Evolutionary conservation across 2,797 vertebrate species (phyloP).

Genomic region (Podarcis siculus): DNA sequence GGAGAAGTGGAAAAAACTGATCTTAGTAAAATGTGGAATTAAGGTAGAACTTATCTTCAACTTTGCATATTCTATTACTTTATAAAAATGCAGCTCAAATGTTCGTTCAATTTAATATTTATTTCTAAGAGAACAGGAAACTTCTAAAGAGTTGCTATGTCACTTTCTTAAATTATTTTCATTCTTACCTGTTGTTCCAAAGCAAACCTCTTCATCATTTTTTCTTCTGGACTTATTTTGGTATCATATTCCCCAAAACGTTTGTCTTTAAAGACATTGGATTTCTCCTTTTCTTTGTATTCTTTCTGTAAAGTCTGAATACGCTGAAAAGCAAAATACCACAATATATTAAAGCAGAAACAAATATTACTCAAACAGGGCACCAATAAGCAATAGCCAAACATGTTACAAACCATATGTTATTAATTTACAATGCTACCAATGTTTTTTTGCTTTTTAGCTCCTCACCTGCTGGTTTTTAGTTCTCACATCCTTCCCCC

Average conservation of each 20-base stretch:
- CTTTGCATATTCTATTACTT: background rate
- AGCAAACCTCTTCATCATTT: conserved; percentile 91
- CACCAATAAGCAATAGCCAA: background rate
- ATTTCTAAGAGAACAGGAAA: background rate
- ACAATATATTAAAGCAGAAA: background rate
- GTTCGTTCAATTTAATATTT: background rate
- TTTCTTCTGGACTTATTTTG: conserved; percentile 90
- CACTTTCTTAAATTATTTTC: background rate
- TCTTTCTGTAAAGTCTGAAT: conserved; percentile 93
- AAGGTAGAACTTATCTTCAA: background rate
- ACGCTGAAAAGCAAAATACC: conserved; percentile 78
- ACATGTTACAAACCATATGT: background rate
- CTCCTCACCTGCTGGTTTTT: background rate
- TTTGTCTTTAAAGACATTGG: conserved; percentile 87
- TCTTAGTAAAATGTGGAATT: background rate
- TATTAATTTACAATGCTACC: background rate
- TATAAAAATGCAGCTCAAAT: background rate
- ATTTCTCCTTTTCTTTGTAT: conserved; percentile 88
- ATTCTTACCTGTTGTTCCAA: conserved; percentile 91
- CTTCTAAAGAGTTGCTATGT: background rate
- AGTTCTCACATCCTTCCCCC: background rate
- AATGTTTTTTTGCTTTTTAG: background rate
- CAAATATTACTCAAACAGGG: background rate
- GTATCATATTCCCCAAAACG: conserved; percentile 92
- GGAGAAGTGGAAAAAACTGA: background rate